Base-by-base conservation (phyloP, 35 echinoderm and acorn worm genomes). In the Apostichopus californicus region DNA sequence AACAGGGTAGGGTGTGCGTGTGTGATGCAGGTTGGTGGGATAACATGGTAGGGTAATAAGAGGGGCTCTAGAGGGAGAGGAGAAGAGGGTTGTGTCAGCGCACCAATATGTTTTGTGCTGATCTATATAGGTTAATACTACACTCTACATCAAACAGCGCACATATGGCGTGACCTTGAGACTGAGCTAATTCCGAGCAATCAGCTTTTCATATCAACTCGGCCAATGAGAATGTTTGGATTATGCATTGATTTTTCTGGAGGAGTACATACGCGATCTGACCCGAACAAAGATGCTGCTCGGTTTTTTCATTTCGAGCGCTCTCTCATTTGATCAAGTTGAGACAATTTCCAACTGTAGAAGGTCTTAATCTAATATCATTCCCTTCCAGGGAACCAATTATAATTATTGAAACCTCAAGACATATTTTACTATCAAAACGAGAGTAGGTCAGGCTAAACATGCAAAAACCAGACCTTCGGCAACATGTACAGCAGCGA, bases 351-450 rank as follows among this genome's bases (percentile, higher is more conserved):
- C 71, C 15, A 75, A 22, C 71, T 75, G 71, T 20, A 7, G 17
- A 75, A n/a, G 71, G 71, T 75, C 21, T 18, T 75, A 75, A 75
- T n/a, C 15, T 18, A 75, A 75, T 75, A 22, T 7, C 71, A 7
- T 75, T 22, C n/a, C 17, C 17, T n/a, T 75, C 3, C 71, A 13
- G 6, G 12, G 58, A 12, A 18, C 71, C 71, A 75, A 75, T 75
- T 75, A 75, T 75, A 75, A 75, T 75, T 14, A 75, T 75, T 75
- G 6, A 75, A 75, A 18, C 71, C n/a, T 18, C 14, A 14, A 75
- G 71, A 75, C 17, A 75, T 22, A 75, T 75, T 75, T 75, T n/a
- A 14, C 71, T 22, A 75, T 75, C 71, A 75, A 75, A 75, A 75
- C 17, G 20, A 75, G 71, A 75, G 71, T 75, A 75, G 71, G 71